Base-by-base conservation (phyloP, 2,797 vertebrate genomes). In the Gambusia yucatana region DNA sequence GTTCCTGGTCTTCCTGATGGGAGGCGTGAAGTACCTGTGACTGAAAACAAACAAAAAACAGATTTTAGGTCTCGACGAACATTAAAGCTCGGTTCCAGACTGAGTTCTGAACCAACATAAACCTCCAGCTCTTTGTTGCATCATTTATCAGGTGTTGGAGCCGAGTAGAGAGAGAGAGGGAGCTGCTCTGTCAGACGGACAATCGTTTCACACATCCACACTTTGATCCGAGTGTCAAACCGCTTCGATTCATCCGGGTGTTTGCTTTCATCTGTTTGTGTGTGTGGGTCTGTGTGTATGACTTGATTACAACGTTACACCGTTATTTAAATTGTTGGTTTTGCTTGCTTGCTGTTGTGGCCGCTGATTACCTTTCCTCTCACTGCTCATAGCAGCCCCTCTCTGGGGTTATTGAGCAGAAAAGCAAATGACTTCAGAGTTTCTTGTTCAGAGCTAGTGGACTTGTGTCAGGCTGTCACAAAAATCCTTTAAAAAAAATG, bases 11-110 rank as follows among this genome's bases (percentile, higher is more conserved):
- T 94, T 95, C 96, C 85, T 96, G 96, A 28, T 88, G 90, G 97
- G 96, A 95, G 97, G 97, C 90, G 96, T 97, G 97, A 98, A 98
- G 95, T 97, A 98, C 91, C 96, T 96, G 97, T 98, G 97, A 96
- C 98, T 99, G 94, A 1, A 80, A 72, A 10, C 41, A 30, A 59
- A 63, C 16, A 63, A 57, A 44, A 22, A 2, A 10, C 10, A 2
- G 5, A 16, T 22, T 72, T 72, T 11, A 36, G 70, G 8, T 72
- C 28, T 61, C 0, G 1, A 61, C 14, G 6, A 61, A 48, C 20
- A 30, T 28, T 3, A 71, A 4, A 47, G n/a, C 44, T 8, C 0
- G 16, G 48, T 6, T 36, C 30, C 50, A 30, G 17, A 50, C 3
- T 4, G 20, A 0, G 33, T 22, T 72, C 4, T 39, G 33, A 4